These are phyloP conservation scores for Drosophila insularis DNA, from an alignment of 1,140 invertebrate genomes.

Conservation along the genomic window DNA sequence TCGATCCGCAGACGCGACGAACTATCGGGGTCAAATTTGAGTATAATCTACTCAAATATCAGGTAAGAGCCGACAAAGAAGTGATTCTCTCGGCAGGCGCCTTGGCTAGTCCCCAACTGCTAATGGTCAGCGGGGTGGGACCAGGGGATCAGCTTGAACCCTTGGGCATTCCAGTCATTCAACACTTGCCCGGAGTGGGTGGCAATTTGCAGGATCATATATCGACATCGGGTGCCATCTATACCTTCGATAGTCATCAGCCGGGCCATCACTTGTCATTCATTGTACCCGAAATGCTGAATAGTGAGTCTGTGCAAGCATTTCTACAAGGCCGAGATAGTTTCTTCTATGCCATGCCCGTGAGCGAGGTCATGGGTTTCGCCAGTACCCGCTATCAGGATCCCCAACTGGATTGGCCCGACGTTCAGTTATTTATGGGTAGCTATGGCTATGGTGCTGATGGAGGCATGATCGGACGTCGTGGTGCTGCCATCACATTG, in stretches of 20 bases:
- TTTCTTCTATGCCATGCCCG: conserved; percentile 86
- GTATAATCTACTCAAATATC: conserved; percentile 83
- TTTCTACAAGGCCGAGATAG: conserved; percentile 85
- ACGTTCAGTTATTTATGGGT: conserved; percentile 89
- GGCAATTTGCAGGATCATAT: conserved; percentile 91
- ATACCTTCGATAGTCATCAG: conserved; percentile 83
- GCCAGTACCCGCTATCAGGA: conserved; percentile 89
- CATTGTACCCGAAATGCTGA: conserved; percentile 85
- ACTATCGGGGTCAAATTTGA: conserved; percentile 87
- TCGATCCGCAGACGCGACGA: conserved; percentile 84
- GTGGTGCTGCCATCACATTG: conserved; percentile 86
- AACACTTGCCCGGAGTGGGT: conserved; percentile 88
- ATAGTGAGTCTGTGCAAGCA: conserved; percentile 83
- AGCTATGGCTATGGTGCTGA: conserved; percentile 89
- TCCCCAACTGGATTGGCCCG: conserved; percentile 87
- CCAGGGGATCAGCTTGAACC: conserved; percentile 84
- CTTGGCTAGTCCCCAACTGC: conserved; percentile 89
- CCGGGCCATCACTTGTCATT: conserved; percentile 84
- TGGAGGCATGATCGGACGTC: conserved; percentile 88
- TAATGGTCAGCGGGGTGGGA: conserved; percentile 92
- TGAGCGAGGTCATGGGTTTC: conserved; percentile 90
- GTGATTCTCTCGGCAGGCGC: conserved; percentile 89
- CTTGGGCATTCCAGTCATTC: conserved; percentile 84
- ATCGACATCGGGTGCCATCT: conserved; percentile 86
- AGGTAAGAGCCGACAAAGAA: conserved; percentile 85